A percentile compares a stretch with the other conserved stretches of the same genome.
Evolutionary conservation across 2,888 invertebrate species (phyloP).

Genomic region (Thymelicus acteon): DNA sequence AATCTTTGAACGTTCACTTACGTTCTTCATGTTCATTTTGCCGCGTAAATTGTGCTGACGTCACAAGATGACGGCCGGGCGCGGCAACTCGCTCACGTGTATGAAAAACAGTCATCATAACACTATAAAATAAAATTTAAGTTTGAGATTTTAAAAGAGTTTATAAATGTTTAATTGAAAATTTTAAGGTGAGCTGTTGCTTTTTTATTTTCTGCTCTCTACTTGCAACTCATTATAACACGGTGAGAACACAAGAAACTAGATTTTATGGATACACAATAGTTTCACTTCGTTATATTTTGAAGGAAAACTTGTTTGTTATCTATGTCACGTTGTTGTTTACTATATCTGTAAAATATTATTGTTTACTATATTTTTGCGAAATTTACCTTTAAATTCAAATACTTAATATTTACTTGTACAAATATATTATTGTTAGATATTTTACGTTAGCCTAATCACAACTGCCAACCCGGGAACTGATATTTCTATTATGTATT

Average conservation of each 20-base stretch:
- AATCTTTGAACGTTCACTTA: slow-evolving; percentile 25
- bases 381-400: not conserved
- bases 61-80: not conserved
- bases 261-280: too few species aligned
- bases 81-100: too few species aligned
- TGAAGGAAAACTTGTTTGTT: too few species aligned
- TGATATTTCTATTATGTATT: not conserved
- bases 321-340: too few species aligned
- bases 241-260: too few species aligned
- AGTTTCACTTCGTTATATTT: too few species aligned
- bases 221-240: not conserved
- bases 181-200: not conserved
- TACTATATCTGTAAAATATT: too few species aligned
- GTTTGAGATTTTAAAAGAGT: not conserved
- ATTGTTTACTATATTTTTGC: not conserved
- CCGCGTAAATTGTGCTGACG: slow-evolving; percentile 7
- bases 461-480: not conserved
- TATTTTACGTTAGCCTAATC: not conserved
- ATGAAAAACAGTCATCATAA: not conserved
- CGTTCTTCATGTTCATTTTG: slow-evolving; percentile 30
- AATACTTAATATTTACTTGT: not conserved
- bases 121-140: not conserved
- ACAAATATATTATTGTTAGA: not conserved
- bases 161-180: not conserved
- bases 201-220: not conserved